Evolutionary conservation across 37 sponge, comb jelly and placozoan genomes (phyloP).

Genomic region (Crambe crambe): DNA sequence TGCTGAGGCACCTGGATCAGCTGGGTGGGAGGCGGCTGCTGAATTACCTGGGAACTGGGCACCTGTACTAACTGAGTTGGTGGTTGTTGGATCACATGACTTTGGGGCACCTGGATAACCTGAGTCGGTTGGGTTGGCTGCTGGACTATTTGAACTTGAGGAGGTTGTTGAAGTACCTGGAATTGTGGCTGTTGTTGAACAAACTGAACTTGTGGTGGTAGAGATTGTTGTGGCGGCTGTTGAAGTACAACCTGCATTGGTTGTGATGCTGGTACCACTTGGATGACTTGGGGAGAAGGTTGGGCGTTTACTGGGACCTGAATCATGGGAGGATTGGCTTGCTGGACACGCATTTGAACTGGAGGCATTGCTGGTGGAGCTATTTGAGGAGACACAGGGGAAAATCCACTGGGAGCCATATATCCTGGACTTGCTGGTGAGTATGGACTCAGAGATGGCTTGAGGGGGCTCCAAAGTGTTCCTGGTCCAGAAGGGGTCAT

Average conservation of each 20-base stretch:
- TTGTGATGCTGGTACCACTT: not conserved
- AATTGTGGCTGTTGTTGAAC: not conserved
- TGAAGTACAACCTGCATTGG: not conserved
- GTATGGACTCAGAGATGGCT: not conserved
- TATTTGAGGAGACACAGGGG: not conserved
- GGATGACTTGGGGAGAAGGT: not conserved
- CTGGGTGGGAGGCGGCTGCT: not conserved
- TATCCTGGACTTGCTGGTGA: not conserved
- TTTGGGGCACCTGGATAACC: not conserved
- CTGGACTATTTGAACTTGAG: not conserved
- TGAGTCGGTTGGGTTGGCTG: not conserved
- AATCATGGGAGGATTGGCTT: not conserved
- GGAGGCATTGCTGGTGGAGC: not conserved
- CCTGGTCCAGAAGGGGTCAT: not conserved
- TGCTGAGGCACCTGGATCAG: not conserved
- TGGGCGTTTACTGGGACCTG: not conserved
- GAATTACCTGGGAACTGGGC: not conserved
- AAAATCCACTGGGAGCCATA: not conserved
- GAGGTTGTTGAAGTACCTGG: not conserved
- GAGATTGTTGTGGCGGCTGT: not conserved
- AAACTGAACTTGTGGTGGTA: not conserved
- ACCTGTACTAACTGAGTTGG: not conserved
- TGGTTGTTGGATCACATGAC: not conserved
- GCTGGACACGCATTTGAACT: not conserved
- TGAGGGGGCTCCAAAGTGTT: not conserved